Evolutionary conservation across 1,140 invertebrate genomes (phyloP).

Genomic region (Trichogramma pretiosum): DNA sequence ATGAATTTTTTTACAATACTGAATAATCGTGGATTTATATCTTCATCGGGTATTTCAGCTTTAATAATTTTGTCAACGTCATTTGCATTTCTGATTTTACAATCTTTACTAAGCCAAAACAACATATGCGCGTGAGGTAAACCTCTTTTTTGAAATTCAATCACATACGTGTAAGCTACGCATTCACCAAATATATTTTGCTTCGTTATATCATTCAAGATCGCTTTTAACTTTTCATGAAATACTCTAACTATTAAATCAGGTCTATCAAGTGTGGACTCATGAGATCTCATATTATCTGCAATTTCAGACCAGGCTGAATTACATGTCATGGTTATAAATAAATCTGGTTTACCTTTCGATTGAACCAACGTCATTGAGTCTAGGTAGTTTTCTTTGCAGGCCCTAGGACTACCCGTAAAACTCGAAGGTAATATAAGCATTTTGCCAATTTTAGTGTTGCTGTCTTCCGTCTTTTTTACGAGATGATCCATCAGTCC

Average conservation of each 20-base stretch:
- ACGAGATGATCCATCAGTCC: background rate
- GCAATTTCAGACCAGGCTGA: constrained; percentile 40
- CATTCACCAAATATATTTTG: constrained; percentile 1
- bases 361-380: constrained; percentile 8
- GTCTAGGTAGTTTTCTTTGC: constrained; percentile 8
- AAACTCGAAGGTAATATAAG: background rate
- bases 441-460: no score
- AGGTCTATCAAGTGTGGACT: constrained; percentile 28
- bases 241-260: constrained; percentile 41
- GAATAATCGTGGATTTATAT: constrained; percentile 31
- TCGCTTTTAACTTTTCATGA: constrained; percentile 27
- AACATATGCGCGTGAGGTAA: constrained; percentile 7
- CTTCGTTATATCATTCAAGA: constrained; percentile 27
- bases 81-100: constrained; percentile 5
- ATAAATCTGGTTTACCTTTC: constrained; percentile 6
- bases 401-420: constrained; percentile 1
- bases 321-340: no score
- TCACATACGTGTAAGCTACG: constrained; percentile 7
- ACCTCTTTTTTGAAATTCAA: constrained; percentile 8
- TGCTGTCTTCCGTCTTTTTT: background rate
- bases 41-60: constrained; percentile 46
- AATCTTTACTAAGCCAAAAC: background rate
- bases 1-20: constrained; percentile 33
- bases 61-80: constrained; percentile 18
- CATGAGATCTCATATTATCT: constrained; percentile 22